Conservation (phyloP, 2,888 invertebrate genomes). For the Cephonodes hylas region DNA sequence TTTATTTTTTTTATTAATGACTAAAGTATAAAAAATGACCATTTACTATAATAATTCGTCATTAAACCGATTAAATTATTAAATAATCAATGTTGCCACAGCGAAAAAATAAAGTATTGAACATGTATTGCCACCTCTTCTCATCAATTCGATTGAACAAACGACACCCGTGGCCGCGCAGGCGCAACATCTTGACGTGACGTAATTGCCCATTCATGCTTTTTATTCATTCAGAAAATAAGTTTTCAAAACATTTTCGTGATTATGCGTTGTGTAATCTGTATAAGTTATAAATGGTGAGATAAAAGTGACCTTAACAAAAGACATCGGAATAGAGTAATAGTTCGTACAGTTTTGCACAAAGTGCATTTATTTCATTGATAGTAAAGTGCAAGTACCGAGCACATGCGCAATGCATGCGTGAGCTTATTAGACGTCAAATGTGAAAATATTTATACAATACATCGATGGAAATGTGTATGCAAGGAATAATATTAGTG, state of each 20-base stretch:
- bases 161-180: conserved; percentile 55
- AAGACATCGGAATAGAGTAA: conserved; percentile 18
- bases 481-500: conserved; percentile 42
- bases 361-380: conserved; percentile 74
- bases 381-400: conserved; percentile 61
- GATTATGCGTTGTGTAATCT: conserved; percentile 49
- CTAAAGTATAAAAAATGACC: too few species aligned
- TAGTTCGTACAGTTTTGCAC: conserved; percentile 36
- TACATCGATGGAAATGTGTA: conserved; percentile 47
- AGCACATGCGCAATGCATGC: conserved; percentile 73
- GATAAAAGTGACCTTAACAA: conserved; percentile 16
- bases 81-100: background rate
- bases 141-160: conserved; percentile 11
- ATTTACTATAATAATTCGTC: too few species aligned
- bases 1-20: too few species aligned
- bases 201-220: conserved; percentile 80
- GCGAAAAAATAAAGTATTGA: background rate
- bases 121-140: background rate
- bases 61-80: too few species aligned
- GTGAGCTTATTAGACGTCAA: conserved; percentile 45
- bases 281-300: conserved; percentile 27
- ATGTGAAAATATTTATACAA: conserved; percentile 39
- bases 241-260: conserved; percentile 62
- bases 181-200: conserved; percentile 75
- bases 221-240: conserved; percentile 75